These are phyloP conservation scores for Megalops cyprinoides DNA, from an alignment of 2,797 vertebrate genomes.

Conservation along the genomic window DNA sequence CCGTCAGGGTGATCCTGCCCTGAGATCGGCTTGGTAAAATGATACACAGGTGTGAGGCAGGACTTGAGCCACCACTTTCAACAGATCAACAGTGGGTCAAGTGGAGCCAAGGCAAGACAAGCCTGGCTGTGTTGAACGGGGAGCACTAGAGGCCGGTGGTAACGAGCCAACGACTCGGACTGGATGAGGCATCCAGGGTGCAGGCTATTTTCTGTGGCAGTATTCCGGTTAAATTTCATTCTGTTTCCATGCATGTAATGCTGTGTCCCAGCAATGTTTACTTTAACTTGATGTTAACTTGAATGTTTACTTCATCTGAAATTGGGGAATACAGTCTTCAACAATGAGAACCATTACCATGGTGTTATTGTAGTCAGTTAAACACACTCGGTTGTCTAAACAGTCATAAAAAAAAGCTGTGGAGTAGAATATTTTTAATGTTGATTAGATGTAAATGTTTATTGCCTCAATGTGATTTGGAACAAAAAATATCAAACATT, in stretches of 20 bases:
- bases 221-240: neutral
- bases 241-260: neutral
- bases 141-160: neutral
- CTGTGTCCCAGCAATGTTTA: neutral
- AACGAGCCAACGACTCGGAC: neutral
- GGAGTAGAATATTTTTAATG: no score
- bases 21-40: constrained; percentile 69
- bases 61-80: neutral
- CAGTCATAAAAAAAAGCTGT: no score
- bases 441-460: no score
- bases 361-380: neutral
- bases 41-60: constrained; percentile 73
- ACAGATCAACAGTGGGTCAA: neutral
- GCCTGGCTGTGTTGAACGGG: neutral
- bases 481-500: no score
- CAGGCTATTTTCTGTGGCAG: neutral
- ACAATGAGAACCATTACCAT: neutral
- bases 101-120: neutral
- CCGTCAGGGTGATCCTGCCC: constrained; percentile 63
- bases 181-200: neutral
- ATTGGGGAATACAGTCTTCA: no score
- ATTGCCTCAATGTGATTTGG: neutral
- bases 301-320: neutral
- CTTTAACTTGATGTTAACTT: no score
- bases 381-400: no score